Base-by-base conservation (phyloP, 2,797 vertebrate species). In the Momotus momota region DNA sequence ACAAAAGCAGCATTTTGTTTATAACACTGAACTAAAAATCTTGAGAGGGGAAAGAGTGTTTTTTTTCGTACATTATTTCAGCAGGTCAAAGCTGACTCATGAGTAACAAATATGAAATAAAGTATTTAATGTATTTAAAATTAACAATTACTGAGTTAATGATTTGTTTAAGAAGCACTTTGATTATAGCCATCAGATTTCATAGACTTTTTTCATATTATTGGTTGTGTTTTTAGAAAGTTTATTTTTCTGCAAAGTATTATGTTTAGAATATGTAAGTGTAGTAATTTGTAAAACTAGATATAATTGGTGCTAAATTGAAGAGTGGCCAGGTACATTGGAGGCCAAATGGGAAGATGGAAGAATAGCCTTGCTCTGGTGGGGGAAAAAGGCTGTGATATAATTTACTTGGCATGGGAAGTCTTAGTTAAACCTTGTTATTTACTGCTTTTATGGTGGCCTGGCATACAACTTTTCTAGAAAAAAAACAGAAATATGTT, bases 1-100 rank as follows among this genome's bases (percentile, higher is more conserved):
- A 91, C 79, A 91, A 94, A 94, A 91, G 93, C 35, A 84, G 12
- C 77, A 75, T 93, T 96, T 96, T 96, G 87, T 96, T 94, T 96
- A 90, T 91, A 86, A 85, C 1, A 7, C 69, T 93, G 79, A 92
- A 94, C 94, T 93, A 80, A 94, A 94, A 84, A 80, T 71, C 80
- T 82, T 93, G n/a, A 83, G 89, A 77, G 66, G 60, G 46, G 17
- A 88, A 86, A 67, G 62, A 91, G 89, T 88, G n/a, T 40, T 45
- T 94, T 81, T 81, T 93, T 52, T 27, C 35, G 6, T 75, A 25
- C 81, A 51, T 91, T 94, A 81, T 78, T 88, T 91, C 75, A 84
- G 40, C 70, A 84, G 65, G 81, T 84, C 89, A 90, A 66, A 94
- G 85, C 72, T 96, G 87, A 93, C 41, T 94, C 79, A 69, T 31